Evolutionary conservation across 2,888 invertebrate genomes (phyloP).

Genomic region (Asteroscopus sphinx): DNA sequence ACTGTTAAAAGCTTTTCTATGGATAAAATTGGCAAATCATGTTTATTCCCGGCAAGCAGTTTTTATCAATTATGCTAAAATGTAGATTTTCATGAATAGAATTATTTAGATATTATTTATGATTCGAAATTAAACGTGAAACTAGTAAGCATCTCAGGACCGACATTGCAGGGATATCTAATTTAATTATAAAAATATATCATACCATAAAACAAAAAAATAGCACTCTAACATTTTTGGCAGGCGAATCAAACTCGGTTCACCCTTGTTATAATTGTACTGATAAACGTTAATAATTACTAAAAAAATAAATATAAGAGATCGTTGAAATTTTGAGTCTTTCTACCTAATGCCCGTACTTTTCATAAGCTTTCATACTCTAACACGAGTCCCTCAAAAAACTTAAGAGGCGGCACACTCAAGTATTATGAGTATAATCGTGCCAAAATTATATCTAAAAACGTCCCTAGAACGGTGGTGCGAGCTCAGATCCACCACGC

Average conservation of each 20-base stretch:
- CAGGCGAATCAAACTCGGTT: constrained; percentile 37
- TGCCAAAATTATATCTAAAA: constrained; percentile 37
- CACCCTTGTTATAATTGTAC: constrained; percentile 54
- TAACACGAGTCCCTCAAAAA: constrained; percentile 33
- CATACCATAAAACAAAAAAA: constrained; percentile 53
- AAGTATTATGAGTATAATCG: constrained; percentile 43
- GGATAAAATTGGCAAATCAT: constrained; percentile 16
- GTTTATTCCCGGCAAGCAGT: constrained; percentile 17
- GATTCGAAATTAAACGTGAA: constrained; percentile 46
- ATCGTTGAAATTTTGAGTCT: constrained; percentile 70
- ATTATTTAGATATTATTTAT: not conserved
- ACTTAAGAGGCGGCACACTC: constrained; percentile 32
- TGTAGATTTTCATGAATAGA: constrained; percentile 7
- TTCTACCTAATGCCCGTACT: constrained; percentile 65
- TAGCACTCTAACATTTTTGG: constrained; percentile 60
- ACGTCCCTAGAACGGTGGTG: constrained; percentile 16
- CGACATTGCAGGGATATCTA: constrained; percentile 34
- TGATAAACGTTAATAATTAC: constrained; percentile 54
- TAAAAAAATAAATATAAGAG: constrained; percentile 70
- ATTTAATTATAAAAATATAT: constrained; percentile 57
- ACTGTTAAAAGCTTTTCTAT: constrained; percentile 33
- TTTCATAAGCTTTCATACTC: constrained; percentile 39
- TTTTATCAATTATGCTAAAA: constrained; percentile 10
- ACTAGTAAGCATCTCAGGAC: constrained; percentile 32
- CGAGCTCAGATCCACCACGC: constrained; percentile 8